A percentile compares a stretch with the other conserved stretches of the same genome.
These are phyloP conservation scores for Rhynchotus rufescens DNA, from an alignment of 2,797 vertebrate species.

Conservation along the genomic window DNA sequence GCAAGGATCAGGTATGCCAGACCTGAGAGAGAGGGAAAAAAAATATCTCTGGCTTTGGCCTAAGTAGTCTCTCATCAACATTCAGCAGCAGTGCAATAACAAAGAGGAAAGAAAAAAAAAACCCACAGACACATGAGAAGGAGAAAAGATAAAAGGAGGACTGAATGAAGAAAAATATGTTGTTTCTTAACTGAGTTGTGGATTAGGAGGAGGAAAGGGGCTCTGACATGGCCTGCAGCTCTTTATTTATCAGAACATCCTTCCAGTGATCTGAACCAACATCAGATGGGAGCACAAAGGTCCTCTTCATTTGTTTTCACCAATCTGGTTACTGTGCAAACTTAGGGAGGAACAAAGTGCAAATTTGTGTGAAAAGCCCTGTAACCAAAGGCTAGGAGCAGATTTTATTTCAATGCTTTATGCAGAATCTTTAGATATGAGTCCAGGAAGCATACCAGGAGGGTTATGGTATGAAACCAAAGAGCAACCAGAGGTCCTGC, in stretches of 20 bases:
- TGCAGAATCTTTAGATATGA: background rate
- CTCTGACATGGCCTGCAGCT: constrained; percentile 47
- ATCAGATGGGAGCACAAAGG: background rate
- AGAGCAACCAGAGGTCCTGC: background rate
- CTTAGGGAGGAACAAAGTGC: background rate
- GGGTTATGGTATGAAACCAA: background rate
- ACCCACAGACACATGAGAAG: constrained; percentile 18
- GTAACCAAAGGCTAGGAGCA: background rate
- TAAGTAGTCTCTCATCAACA: constrained; percentile 41
- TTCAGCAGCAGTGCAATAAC: background rate
- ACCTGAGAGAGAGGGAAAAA: background rate
- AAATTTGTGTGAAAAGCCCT: background rate
- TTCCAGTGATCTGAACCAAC: constrained; percentile 36
- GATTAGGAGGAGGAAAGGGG: background rate
- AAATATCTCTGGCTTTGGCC: background rate
- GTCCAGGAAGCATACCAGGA: background rate
- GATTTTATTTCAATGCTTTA: background rate
- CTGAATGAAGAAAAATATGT: constrained; percentile 40
- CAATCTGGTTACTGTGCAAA: background rate
- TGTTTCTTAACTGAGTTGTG: constrained; percentile 49
- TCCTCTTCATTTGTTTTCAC: background rate
- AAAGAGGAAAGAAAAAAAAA: background rate
- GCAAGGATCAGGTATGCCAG: background rate
- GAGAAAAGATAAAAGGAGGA: constrained; percentile 47
- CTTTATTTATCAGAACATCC: constrained; percentile 26